Percentiles rank a stretch among this genome's conserved stretches.
Conservation (phyloP, 2,888 invertebrate species). For the Hypselothyrea guttata region DNA sequence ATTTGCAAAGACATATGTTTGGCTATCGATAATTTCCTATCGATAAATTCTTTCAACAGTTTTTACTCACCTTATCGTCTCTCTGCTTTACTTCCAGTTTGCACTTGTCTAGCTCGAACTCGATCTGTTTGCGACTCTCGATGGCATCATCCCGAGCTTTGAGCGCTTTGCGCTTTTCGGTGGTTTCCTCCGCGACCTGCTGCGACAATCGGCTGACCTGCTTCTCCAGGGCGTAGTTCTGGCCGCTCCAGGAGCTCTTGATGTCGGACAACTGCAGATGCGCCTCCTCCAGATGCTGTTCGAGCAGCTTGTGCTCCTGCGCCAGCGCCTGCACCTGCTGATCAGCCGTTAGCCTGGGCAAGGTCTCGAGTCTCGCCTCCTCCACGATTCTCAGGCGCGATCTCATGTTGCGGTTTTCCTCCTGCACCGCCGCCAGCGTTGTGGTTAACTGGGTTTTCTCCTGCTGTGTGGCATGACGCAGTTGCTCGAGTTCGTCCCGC, state of each 20-base stretch:
- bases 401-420: slow-evolving; percentile 88
- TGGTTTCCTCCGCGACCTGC: slow-evolving; percentile 92
- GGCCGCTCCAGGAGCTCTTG: slow-evolving; percentile 95
- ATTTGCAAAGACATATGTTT: too few species aligned
- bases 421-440: slow-evolving; percentile 88
- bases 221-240: slow-evolving; percentile 93
- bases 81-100: slow-evolving; percentile 78
- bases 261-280: slow-evolving; percentile 94
- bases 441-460: slow-evolving; percentile 87
- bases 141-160: slow-evolving; percentile 86
- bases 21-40: neutral
- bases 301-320: slow-evolving; percentile 87
- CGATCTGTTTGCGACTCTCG: slow-evolving; percentile 84
- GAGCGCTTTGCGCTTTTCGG: slow-evolving; percentile 89
- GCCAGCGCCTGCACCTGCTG: slow-evolving; percentile 84
- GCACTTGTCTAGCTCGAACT: slow-evolving; percentile 79
- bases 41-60: neutral
- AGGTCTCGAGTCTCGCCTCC: slow-evolving; percentile 78
- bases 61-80: slow-evolving; percentile 77
- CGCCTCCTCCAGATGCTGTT: slow-evolving; percentile 91
- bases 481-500: slow-evolving; percentile 90
- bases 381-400: slow-evolving; percentile 82
- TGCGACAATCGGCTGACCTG: slow-evolving; percentile 92
- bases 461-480: slow-evolving; percentile 88
- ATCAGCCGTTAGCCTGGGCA: slow-evolving; percentile 78